These are phyloP conservation scores for Phocoena phocoena DNA, from an alignment of 2,113 vertebrate species.

Conservation along the genomic window DNA sequence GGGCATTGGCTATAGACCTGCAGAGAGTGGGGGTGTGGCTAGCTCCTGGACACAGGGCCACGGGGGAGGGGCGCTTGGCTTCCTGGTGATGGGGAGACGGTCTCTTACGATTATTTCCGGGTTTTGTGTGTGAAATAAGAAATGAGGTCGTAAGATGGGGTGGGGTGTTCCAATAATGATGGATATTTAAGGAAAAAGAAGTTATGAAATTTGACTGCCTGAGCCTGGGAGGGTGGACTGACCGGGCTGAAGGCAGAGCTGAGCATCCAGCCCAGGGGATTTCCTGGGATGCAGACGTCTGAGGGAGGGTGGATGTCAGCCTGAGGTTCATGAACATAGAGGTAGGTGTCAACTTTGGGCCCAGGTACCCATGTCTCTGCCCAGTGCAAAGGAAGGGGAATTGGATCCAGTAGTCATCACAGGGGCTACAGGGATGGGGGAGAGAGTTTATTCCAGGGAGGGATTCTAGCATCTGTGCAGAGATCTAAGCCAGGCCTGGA, in stretches of 20 bases:
- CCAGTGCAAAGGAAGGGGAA: rapidly evolving
- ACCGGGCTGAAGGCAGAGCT: rapidly evolving
- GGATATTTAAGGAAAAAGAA: not conserved
- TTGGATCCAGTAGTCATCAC: no score
- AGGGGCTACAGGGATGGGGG: no score
- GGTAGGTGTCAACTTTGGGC: not conserved
- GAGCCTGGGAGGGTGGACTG: not conserved
- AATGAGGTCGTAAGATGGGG: not conserved
- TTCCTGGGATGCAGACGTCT: rapidly evolving
- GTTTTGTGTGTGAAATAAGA: not conserved
- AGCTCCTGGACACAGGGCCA: not conserved
- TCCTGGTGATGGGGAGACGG: not conserved
- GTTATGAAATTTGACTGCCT: no score
- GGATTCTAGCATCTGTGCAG: not conserved
- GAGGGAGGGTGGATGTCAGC: not conserved
- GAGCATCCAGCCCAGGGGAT: not conserved
- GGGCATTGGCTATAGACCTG: rapidly evolving
- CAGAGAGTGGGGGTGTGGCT: rapidly evolving
- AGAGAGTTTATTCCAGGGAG: not conserved
- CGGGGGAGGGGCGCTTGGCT: not conserved
- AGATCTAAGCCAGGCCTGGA: rapidly evolving
- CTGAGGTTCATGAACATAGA: rapidly evolving
- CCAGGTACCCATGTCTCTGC: not conserved
- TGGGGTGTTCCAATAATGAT: not conserved
- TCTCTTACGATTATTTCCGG: rapidly evolving